phyloP scores from a whole-genome alignment of 2,888 invertebrate genomes.

The Euproctis similis region DNA sequence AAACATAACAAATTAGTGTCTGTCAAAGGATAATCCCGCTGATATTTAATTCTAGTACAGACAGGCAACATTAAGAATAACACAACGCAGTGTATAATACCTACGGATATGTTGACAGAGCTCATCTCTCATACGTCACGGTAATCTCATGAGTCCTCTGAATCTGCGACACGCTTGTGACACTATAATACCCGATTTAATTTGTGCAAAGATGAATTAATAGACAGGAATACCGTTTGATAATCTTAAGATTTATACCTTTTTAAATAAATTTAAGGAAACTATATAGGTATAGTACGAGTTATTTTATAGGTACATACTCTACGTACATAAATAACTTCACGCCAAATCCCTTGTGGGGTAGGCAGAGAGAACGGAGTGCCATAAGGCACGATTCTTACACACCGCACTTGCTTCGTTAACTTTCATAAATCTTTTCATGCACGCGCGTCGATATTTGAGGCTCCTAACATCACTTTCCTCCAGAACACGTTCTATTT shows the following conservation, averaged over 20 bases:
- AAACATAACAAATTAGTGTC: constrained; percentile 4
- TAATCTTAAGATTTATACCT: background rate
- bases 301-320: no score
- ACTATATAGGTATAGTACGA: no score
- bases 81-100: constrained; percentile 8
- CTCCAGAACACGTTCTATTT: no score
- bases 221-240: background rate
- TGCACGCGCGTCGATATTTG: no score
- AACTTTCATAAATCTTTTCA: no score
- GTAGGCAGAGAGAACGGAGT: no score
- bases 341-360: no score
- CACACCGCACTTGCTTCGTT: no score
- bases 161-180: constrained; percentile 44
- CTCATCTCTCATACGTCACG: constrained; percentile 24
- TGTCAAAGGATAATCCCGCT: constrained; percentile 7
- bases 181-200: constrained; percentile 33
- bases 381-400: no score
- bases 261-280: no score
- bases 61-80: constrained; percentile 9
- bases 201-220: constrained; percentile 13
- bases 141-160: constrained; percentile 29
- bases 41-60: constrained; percentile 8
- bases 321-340: no score
- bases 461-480: no score
- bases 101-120: constrained; percentile 14